Evolutionary conservation across 2,113 vertebrate genomes (phyloP).

Genomic region (Pituophis catenifer): DNA sequence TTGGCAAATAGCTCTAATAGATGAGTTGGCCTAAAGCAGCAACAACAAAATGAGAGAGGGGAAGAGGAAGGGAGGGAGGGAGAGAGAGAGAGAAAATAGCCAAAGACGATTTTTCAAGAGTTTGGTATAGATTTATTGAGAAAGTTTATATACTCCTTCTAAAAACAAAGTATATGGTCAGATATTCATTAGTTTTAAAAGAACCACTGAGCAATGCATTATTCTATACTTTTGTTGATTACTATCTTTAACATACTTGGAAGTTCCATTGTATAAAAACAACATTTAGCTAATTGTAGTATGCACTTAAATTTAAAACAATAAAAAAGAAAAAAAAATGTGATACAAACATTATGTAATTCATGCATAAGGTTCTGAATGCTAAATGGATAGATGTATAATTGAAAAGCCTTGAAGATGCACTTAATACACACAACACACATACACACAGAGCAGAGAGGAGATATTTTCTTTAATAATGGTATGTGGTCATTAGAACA

Average conservation of each 20-base stretch:
- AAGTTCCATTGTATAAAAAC: not conserved
- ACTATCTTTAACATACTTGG: not conserved
- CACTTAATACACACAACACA: not conserved
- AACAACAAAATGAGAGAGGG: not conserved
- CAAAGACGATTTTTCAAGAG: not conserved
- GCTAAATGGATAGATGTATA: not conserved
- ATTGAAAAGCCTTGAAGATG: not conserved
- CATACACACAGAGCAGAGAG: no score
- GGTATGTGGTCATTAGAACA: not conserved
- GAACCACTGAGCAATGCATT: not conserved
- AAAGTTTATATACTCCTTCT: not conserved
- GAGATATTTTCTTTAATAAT: not conserved
- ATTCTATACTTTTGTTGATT: not conserved
- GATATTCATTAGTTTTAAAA: not conserved
- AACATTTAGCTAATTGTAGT: not conserved
- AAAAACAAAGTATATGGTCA: not conserved
- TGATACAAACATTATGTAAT: conserved; percentile 27
- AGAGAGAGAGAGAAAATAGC: not conserved
- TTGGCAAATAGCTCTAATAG: not conserved
- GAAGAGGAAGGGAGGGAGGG: not conserved
- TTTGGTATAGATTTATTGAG: not conserved
- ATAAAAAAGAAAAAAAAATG: not conserved
- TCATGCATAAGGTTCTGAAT: conserved; percentile 39
- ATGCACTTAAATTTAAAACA: not conserved
- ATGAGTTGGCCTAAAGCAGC: not conserved